A percentile compares a stretch with the other conserved stretches of the same genome.
Conservation (phyloP, 2,113 vertebrate genomes). For the Mustela lutreola region DNA sequence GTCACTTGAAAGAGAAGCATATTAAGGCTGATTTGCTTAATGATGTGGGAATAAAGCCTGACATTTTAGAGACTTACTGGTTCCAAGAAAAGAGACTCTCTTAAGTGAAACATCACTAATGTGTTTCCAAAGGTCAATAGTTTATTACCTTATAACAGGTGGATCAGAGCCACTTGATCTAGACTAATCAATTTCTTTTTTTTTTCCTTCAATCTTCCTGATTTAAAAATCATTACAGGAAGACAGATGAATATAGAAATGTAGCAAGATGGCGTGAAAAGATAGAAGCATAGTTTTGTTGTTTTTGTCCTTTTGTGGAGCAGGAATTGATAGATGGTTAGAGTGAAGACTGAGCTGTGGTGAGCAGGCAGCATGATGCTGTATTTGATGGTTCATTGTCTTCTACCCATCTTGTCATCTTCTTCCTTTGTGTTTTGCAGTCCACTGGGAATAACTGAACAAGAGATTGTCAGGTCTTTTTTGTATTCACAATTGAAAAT, state of each 20-base stretch:
- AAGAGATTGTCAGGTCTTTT: background rate
- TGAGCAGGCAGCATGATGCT: fast-evolving
- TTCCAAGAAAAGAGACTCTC: constrained; percentile 58
- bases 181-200: constrained; percentile 56
- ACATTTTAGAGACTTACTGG: constrained; percentile 73
- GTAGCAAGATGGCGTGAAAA: background rate
- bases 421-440: background rate
- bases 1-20: constrained; percentile 62
- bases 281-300: background rate
- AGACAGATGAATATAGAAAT: background rate
- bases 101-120: constrained; percentile 69
- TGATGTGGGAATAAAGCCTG: constrained; percentile 65
- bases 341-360: no score
- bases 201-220: background rate
- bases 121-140: constrained; percentile 70
- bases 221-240: background rate
- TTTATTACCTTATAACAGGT: constrained; percentile 57
- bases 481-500: background rate
- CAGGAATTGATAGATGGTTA: background rate
- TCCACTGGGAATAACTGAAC: background rate
- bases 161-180: constrained; percentile 36
- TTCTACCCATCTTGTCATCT: background rate
- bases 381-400: fast-evolving
- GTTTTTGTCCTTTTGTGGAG: background rate
- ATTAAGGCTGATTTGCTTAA: constrained; percentile 73